Base-by-base conservation (phyloP, 1,140 invertebrate species). In the Semibalanus balanoides region DNA sequence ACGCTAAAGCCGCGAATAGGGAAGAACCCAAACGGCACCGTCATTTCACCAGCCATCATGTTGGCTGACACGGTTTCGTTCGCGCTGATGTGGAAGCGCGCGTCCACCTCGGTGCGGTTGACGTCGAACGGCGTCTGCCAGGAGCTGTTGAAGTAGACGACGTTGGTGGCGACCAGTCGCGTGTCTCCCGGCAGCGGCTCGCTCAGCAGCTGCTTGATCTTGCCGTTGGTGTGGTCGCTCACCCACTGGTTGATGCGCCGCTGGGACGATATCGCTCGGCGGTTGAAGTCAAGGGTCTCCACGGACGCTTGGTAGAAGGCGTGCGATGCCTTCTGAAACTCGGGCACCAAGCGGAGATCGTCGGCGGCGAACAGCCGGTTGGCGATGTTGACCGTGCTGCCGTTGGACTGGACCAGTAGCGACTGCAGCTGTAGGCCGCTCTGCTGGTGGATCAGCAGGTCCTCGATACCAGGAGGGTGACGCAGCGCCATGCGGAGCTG, bases 81-180 rank as follows among this genome's bases (percentile, higher is more conserved):
- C n/a, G 85, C 79, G 27, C 78, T 76, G 7, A 79, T 43, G 70
- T 81, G 74, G 82, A 93, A 93, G 79, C 88, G 89, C 70, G 82
- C 81, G 0, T 80, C 86, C 29, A 93, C 75, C 76, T 86, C 83
- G 84, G 86, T 77, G 88, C 89, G 83, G 0, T 85, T 76, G 35
- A 19, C 78, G 69, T 78, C 78, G 75, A 96, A 95, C 0, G 88
- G 87, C 11, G 86, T 83, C 74, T 87, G 85, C 93, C 93, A 96
- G 35, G 86, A 84, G 22, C 91, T 93, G 84, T 93, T 94, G 83
- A 95, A 96, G 82, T 94, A 93, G 70, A 95, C 86, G 17, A 92
- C 92, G 84, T 95, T 95, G 1, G 93, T 84, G 0, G 95, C 83
- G 11, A 95, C 87, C 30, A 94, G 76, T 76, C 85, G 83, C 84